Base-by-base conservation (phyloP, 2,113 vertebrate species). In the Dasyprocta punctata region DNA sequence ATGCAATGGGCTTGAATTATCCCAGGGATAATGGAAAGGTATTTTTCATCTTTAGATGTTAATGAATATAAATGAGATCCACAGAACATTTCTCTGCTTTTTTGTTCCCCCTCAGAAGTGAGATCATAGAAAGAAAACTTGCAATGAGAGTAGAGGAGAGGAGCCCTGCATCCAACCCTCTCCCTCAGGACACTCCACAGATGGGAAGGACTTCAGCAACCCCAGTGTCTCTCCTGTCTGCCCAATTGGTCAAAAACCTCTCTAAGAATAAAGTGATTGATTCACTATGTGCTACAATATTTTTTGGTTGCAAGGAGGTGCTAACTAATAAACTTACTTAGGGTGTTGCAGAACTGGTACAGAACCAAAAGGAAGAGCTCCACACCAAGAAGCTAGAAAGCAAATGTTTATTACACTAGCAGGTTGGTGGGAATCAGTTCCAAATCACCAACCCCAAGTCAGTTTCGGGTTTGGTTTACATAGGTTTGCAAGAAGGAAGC, bases 11-110 rank as follows among this genome's bases (percentile, higher is more conserved):
- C 89, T 98, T 91, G 98, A 98, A 98, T 98, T 98, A 98, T 98
- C 73, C 17, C 95, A 98, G 86, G 96, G 56, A 96, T 95, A 97
- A 98, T 98, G 90, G 94, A 98, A 98, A 98, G 91, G 97, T 97
- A 99, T 98, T 98, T 98, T 98, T 98, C 98, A 98, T 98, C 98
- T 98, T 98, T 98, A 98, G 97, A 97, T 98, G 96, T 98, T 98
- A 99, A 98, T 98, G 98, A 98, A 98, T 98, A 93, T 97, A 98
- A 98, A 98, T 98, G 98, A 92, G 61, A 98, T 96, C 98, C 97
- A 96, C 94, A 98, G 96, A 92, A 95, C 81, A 96, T 98, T 97
- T 98, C 98, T 98, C 94, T 98, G 49, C 92, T 98, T 95, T 77
- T 95, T 87, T 52, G 33, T 93, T 92, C 90, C 89, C 83, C 80